These are phyloP conservation scores for Cotesia glomerata DNA, from an alignment of 1,140 invertebrate species.

Conservation along the genomic window DNA sequence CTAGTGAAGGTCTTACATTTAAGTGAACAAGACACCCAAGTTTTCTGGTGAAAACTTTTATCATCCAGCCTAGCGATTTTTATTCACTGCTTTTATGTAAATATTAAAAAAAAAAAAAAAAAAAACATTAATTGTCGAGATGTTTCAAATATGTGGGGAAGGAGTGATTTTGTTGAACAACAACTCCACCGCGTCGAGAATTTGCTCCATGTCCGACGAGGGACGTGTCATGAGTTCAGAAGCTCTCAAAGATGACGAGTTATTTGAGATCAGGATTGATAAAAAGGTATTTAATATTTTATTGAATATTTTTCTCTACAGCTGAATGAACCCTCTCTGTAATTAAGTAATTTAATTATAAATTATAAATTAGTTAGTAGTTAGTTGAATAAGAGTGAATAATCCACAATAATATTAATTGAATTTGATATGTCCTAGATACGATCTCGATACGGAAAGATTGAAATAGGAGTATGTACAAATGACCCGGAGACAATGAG, in stretches of 20 bases:
- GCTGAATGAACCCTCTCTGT: no score
- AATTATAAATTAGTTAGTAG: no score
- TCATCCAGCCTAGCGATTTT: no score
- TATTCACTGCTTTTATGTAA: no score
- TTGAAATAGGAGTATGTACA: slow-evolving; percentile 90
- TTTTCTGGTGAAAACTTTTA: no score
- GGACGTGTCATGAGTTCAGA: slow-evolving; percentile 84
- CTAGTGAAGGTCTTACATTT: no score
- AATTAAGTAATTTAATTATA: no score
- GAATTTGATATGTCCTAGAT: slow-evolving; percentile 60
- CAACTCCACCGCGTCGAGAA: slow-evolving; percentile 81
- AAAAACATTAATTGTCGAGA: slow-evolving; percentile 21
- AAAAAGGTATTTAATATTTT: slow-evolving; percentile 73
- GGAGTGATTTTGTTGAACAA: slow-evolving; percentile 81
- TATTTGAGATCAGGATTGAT: slow-evolving; percentile 89
- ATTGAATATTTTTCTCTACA: neutral
- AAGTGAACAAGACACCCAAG: no score
- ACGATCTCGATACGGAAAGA: slow-evolving; percentile 86
- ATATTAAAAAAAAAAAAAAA: no score
- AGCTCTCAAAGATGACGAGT: slow-evolving; percentile 80
- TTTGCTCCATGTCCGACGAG: slow-evolving; percentile 81
- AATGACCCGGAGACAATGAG: slow-evolving; percentile 82
- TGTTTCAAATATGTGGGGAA: slow-evolving; percentile 83
- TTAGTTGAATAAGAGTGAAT: no score
- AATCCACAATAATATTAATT: neutral